Evolutionary conservation across 2,113 vertebrate species (phyloP).

Genomic region (Jacana jacana): DNA sequence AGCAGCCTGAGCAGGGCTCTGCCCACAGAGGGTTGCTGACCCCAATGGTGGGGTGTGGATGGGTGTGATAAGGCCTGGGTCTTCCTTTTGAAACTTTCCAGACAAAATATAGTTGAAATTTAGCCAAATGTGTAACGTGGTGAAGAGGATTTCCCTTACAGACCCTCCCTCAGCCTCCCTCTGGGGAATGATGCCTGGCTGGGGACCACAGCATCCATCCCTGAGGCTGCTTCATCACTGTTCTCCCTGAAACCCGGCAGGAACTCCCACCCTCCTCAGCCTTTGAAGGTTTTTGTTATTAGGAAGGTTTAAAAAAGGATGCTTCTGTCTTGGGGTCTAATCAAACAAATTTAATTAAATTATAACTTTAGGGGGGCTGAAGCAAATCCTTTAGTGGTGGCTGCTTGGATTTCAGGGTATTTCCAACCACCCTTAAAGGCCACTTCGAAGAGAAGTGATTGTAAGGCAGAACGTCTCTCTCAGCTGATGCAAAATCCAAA

Average conservation of each 20-base stretch:
- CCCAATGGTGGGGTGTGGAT: accelerated
- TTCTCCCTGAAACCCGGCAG: background rate
- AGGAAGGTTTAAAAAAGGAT: background rate
- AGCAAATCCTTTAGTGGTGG: background rate
- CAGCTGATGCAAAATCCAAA: background rate
- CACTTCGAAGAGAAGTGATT: background rate
- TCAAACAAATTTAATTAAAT: background rate
- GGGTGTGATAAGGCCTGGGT: background rate
- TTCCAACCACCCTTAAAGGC: background rate
- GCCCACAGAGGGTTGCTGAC: background rate
- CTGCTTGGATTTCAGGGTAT: background rate
- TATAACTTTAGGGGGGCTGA: background rate
- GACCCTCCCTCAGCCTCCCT: background rate
- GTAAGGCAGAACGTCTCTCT: background rate
- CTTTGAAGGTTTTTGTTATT: background rate
- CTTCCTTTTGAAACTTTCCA: background rate
- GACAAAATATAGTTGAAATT: background rate
- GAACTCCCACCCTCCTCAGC: accelerated
- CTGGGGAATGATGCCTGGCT: accelerated
- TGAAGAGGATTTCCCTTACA: background rate
- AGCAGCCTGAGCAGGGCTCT: accelerated
- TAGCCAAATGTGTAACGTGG: background rate
- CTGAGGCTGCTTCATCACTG: background rate
- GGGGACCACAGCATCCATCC: background rate
- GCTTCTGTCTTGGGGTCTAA: background rate